phyloP scores from a whole-genome alignment of 2,113 vertebrate genomes.

The Capreolus pygargus region DNA sequence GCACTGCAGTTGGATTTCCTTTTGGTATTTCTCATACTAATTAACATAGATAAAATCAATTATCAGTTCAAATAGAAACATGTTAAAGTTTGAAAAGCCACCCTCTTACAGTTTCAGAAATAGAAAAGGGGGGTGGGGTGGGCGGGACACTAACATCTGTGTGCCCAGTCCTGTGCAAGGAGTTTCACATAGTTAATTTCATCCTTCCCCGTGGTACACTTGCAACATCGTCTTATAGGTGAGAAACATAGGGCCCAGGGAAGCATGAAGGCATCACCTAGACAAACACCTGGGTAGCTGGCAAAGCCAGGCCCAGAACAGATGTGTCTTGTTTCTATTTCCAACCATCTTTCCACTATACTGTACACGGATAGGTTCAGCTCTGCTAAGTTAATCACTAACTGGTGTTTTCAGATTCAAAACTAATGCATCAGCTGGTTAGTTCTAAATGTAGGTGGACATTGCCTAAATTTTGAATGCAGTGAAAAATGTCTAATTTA shows the following conservation, averaged over 20 bases:
- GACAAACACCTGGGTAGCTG: not conserved
- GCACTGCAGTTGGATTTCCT: not conserved
- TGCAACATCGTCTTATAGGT: not conserved
- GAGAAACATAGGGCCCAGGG: not conserved
- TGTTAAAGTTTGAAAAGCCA: not conserved
- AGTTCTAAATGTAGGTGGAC: not conserved
- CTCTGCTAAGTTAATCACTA: not conserved
- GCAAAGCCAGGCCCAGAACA: not conserved
- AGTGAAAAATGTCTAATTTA: not conserved
- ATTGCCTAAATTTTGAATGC: not conserved
- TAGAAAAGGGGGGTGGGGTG: not conserved
- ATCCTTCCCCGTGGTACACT: not conserved
- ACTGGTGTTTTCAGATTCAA: not conserved
- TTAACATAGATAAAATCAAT: not conserved
- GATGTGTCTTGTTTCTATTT: not conserved
- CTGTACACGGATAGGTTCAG: not conserved
- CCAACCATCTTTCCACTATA: not conserved
- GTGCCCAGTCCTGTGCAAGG: not conserved
- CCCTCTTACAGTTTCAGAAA: not conserved
- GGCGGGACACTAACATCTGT: not conserved
- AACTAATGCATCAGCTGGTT: not conserved
- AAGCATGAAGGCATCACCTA: not conserved
- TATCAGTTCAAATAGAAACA: not conserved
- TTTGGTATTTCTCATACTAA: not conserved
- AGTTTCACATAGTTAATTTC: not conserved